Evolutionary conservation across 64 coral and sea anemone genomes (phyloP), one percentile per base, ranked within the genome.

Genomic region (Astreopora myriophthalma): DNA sequence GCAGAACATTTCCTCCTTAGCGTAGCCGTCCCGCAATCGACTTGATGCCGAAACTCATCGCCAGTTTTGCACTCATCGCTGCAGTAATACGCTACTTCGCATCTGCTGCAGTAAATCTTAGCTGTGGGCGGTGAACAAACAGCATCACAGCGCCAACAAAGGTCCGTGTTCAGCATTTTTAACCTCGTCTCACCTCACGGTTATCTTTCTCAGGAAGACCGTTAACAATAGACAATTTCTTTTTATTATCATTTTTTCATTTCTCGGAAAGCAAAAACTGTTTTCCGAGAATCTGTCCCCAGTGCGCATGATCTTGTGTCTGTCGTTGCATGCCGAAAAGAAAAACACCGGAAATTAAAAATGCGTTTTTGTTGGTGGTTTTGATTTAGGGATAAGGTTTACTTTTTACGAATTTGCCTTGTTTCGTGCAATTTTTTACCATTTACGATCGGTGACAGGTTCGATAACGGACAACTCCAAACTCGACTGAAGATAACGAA

Each of bases 31-130:
- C 91, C 52, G 24, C 93, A 95, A 33, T 95, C 93, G 7, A 84
- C 86, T 40, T 67, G 81, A 35, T 95, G 93, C 42, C 93, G 49
- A 48, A 74, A 95, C 63, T 86, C 27, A 37, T 95, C 88, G 10
- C 44, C 74, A 12, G 75, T 44, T 27, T 62, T 49, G 48, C 93
- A 95, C 13, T 70, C 12, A 39, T 79, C 66, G 57, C 88, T 85
- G 44, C 93, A 95, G 48, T 95, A 95, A 40, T 52, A 86, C 11
- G 93, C 88, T 39, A 91, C 67, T 22, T 29, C 49, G 76, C 76
- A 80, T 80, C 7, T 61, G 34, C 34, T 51, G 85, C 93, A 95
- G 23, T 20, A 33, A 2, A 79, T 34, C 30, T 67, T 81, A 9
- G 25, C 26, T 14, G 55, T 42, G 1, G 73, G 73, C 25, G 39